phyloP scores from a whole-genome alignment of 2,888 invertebrate species.

The Frankliniella intonsa region DNA sequence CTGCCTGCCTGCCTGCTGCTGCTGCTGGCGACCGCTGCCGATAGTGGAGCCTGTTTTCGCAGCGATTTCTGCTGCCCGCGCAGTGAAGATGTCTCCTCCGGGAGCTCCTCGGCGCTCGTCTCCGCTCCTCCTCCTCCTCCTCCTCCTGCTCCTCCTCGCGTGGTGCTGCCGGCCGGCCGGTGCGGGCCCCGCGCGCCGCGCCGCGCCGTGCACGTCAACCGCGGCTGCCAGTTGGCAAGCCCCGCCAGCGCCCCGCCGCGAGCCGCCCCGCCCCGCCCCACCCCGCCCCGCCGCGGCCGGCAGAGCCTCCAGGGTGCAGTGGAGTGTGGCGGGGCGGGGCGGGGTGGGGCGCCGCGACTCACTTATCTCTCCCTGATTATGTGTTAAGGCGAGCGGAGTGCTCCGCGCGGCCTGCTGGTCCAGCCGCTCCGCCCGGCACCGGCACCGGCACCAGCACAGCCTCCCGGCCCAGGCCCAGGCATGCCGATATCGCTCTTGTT shows the following conservation, averaged over 20 bases:
- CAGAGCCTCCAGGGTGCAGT: no score
- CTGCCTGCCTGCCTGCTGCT: neutral
- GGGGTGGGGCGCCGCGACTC: neutral
- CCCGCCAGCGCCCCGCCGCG: neutral
- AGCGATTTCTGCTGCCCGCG: neutral
- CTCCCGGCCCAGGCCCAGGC: no score
- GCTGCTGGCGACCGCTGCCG: neutral
- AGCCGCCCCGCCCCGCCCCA: neutral
- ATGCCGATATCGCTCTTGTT: no score
- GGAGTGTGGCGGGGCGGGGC: no score
- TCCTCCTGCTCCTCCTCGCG: neutral
- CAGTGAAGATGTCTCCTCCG: neutral
- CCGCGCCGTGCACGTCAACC: neutral
- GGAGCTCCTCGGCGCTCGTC: neutral
- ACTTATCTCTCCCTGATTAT: neutral
- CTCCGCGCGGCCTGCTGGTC: neutral
- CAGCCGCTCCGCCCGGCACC: no score
- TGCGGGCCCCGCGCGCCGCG: neutral
- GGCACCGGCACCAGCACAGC: no score
- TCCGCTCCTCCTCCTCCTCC: neutral
- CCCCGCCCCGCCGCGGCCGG: neutral
- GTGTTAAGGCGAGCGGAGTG: neutral
- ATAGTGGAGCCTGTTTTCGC: neutral
- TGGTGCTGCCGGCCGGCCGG: no score
- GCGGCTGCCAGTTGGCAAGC: constrained; percentile 2